A percentile compares a stretch with the other conserved stretches of the same genome.
Conservation (phyloP, 1,140 invertebrate species). For the Agrypnia vestita region DNA sequence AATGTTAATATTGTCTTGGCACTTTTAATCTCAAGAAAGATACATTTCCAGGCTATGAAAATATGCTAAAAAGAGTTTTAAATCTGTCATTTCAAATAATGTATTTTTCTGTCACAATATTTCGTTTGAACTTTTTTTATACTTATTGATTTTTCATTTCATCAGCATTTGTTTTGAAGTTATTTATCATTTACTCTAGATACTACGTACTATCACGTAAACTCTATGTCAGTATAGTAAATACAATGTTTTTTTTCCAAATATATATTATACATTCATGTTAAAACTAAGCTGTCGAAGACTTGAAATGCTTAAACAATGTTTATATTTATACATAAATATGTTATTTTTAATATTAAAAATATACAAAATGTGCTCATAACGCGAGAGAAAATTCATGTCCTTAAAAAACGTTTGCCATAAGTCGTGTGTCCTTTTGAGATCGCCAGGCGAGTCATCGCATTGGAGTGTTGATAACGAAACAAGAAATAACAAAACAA, state of each 20-base stretch:
- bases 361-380: slow-evolving; percentile 62
- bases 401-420: slow-evolving; percentile 58
- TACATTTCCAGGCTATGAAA: too few relatives aligned
- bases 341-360: slow-evolving; percentile 58
- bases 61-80: too few relatives aligned
- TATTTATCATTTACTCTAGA: background rate
- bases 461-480: slow-evolving; percentile 28
- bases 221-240: background rate
- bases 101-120: too few relatives aligned
- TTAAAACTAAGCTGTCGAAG: slow-evolving; percentile 57
- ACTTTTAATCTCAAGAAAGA: too few relatives aligned
- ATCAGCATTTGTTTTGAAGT: background rate
- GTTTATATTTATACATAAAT: slow-evolving; percentile 36
- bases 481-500: slow-evolving; percentile 32
- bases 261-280: slow-evolving; percentile 36
- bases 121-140: too few relatives aligned
- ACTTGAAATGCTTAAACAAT: slow-evolving; percentile 57
- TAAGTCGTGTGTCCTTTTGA: slow-evolving; percentile 51
- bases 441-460: slow-evolving; percentile 48
- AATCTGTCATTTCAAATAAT: too few relatives aligned
- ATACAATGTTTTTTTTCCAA: too few relatives aligned
- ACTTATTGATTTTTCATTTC: slow-evolving; percentile 2
- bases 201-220: background rate
- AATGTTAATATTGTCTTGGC: too few relatives aligned
- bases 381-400: slow-evolving; percentile 53